Percentiles rank a stretch among this genome's conserved stretches.
phyloP scores from a whole-genome alignment of 1,140 invertebrate genomes.

The Cotesia chilonis region DNA sequence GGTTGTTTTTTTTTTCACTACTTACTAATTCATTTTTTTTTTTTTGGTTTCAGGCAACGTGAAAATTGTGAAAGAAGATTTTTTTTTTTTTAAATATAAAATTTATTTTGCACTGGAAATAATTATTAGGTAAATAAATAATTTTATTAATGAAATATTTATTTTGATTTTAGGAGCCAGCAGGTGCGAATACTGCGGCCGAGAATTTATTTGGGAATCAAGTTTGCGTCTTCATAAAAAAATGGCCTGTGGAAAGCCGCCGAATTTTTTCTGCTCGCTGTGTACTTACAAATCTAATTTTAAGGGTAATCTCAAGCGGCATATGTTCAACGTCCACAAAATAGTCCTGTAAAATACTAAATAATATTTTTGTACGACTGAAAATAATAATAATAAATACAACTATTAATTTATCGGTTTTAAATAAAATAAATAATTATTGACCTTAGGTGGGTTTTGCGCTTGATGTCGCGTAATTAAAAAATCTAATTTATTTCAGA shows the following conservation, averaged over 20 bases:
- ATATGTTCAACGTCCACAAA: constrained; percentile 57
- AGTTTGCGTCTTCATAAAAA: constrained; percentile 64
- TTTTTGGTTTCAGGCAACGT: too few relatives aligned
- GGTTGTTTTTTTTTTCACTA: too few relatives aligned
- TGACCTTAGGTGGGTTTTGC: too few relatives aligned
- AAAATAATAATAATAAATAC: too few relatives aligned
- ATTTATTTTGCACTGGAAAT: constrained; percentile 4
- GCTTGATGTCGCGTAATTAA: constrained; percentile 3
- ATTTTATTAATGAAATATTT: constrained; percentile 17
- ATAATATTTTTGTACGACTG: background rate
- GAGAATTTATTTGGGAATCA: constrained; percentile 59
- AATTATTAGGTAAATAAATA: background rate
- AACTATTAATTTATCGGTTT: too few relatives aligned
- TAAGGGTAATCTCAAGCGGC: constrained; percentile 67
- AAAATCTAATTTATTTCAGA: background rate
- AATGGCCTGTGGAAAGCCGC: constrained; percentile 65
- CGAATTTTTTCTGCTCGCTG: constrained; percentile 51
- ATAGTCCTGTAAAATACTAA: constrained; percentile 35
- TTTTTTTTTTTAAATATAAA: background rate
- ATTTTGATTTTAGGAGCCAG: constrained; percentile 56
- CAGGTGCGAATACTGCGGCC: constrained; percentile 54
- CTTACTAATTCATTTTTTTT: too few relatives aligned
- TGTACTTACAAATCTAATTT: constrained; percentile 68
- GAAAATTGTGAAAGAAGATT: too few relatives aligned
- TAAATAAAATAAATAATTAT: too few relatives aligned